Conservation (phyloP, 2,888 invertebrate genomes). For the Adela reaumurella region DNA sequence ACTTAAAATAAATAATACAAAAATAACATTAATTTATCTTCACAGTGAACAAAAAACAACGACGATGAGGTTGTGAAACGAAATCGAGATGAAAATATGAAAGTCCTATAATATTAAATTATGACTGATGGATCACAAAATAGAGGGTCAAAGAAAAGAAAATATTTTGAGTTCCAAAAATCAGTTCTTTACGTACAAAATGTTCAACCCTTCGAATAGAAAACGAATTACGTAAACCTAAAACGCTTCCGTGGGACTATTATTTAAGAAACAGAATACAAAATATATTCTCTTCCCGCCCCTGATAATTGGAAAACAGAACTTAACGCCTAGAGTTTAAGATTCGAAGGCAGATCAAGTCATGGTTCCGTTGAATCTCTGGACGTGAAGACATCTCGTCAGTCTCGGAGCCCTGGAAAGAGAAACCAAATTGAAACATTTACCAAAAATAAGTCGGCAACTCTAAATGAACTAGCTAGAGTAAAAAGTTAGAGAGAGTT, state of each 20-base stretch:
- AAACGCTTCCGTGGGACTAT: no score
- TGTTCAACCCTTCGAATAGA: no score
- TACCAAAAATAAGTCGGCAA: no score
- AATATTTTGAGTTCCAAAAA: no score
- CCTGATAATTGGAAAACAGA: neutral
- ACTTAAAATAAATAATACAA: slow-evolving; percentile 54
- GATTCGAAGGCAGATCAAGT: slow-evolving; percentile 24
- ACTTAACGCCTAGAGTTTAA: neutral
- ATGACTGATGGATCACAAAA: neutral
- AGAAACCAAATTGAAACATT: slow-evolving; percentile 4
- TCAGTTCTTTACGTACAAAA: no score
- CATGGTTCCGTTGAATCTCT: slow-evolving; percentile 38
- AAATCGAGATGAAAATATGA: neutral
- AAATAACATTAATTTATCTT: slow-evolving; percentile 43
- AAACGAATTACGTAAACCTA: no score
- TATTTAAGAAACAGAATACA: no score
- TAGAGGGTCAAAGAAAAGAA: no score
- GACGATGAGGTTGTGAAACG: slow-evolving; percentile 8
- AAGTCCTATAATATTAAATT: neutral
- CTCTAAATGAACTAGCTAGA: no score
- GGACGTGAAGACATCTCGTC: slow-evolving; percentile 42
- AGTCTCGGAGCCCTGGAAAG: slow-evolving; percentile 48
- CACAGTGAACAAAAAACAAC: slow-evolving; percentile 36
- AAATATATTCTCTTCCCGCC: no score
- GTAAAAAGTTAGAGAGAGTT: no score